Evolutionary conservation across 2,888 invertebrate species (phyloP).

Genomic region (Lochmaea capreae): DNA sequence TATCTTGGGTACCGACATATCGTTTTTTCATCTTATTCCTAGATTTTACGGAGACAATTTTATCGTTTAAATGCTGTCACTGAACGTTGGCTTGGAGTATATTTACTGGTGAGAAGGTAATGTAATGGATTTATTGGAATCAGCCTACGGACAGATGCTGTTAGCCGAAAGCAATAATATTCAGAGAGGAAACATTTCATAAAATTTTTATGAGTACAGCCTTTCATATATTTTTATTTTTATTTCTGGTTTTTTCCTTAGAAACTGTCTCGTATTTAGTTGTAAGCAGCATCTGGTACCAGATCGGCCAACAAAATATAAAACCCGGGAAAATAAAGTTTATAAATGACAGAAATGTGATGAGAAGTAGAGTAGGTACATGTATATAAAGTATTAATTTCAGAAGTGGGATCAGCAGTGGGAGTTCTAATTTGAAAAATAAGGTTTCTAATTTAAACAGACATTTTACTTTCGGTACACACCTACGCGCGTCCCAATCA

Average conservation of each 20-base stretch:
- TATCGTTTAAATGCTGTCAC: neutral
- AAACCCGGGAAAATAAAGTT: neutral
- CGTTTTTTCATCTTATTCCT: neutral
- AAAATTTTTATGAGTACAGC: constrained; percentile 28
- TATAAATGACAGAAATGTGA: neutral
- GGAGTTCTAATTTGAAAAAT: too few species aligned
- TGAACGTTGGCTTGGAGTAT: neutral
- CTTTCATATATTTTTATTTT: constrained; percentile 15
- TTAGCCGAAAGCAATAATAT: constrained; percentile 17
- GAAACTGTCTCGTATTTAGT: constrained; percentile 15
- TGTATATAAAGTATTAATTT: too few species aligned
- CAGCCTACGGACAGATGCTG: constrained; percentile 5
- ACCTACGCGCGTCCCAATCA: neutral
- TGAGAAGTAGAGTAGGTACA: too few species aligned
- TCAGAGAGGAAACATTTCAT: constrained; percentile 17
- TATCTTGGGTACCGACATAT: too few species aligned
- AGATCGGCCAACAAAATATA: neutral
- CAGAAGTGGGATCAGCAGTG: too few species aligned
- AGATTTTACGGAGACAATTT: neutral
- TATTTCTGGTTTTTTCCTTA: neutral
- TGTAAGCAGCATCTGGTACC: constrained; percentile 8
- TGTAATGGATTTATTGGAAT: constrained; percentile 23
- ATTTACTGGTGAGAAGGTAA: constrained; percentile 19
- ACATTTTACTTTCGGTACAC: neutral
- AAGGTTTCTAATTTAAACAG: neutral